These are phyloP conservation scores for Argopecten irradians DNA, from an alignment of 1,140 invertebrate genomes.

Conservation along the genomic window DNA sequence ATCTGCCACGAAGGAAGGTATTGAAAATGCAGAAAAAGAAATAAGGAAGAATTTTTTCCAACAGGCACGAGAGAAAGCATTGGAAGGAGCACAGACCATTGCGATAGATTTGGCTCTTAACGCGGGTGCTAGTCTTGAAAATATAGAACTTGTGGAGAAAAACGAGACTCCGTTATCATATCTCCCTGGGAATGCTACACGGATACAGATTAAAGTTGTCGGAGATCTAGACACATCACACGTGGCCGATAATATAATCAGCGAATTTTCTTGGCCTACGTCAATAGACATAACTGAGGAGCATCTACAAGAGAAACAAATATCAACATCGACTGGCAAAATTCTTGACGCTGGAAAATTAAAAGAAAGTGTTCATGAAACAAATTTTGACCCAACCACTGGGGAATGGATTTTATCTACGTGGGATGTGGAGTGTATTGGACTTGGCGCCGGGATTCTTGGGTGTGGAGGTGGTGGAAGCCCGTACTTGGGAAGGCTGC, in stretches of 20 bases:
- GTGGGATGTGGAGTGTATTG: constrained; percentile 71
- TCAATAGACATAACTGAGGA: constrained; percentile 9
- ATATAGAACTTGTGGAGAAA: constrained; percentile 59
- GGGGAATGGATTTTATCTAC: constrained; percentile 69
- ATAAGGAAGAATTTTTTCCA: constrained; percentile 53
- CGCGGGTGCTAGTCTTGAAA: constrained; percentile 57
- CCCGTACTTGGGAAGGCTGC: constrained; percentile 62
- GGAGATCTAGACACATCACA: constrained; percentile 51
- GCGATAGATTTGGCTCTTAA: constrained; percentile 50
- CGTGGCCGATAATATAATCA: background rate
- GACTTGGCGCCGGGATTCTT: constrained; percentile 69
- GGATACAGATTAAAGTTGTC: constrained; percentile 64
- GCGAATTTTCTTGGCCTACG: background rate
- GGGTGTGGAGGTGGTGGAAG: constrained; percentile 72
- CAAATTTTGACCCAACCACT: constrained; percentile 51
- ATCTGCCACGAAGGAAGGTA: background rate
- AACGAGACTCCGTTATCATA: constrained; percentile 64
- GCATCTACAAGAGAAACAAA: constrained; percentile 40
- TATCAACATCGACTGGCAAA: constrained; percentile 42
- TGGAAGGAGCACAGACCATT: constrained; percentile 41
- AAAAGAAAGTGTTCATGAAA: constrained; percentile 35
- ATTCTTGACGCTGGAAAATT: background rate
- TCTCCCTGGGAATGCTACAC: constrained; percentile 63
- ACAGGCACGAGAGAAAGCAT: constrained; percentile 55
- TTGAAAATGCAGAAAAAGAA: constrained; percentile 33